Evolutionary conservation across 2,888 invertebrate genomes (phyloP).

Genomic region (Timema podura): DNA sequence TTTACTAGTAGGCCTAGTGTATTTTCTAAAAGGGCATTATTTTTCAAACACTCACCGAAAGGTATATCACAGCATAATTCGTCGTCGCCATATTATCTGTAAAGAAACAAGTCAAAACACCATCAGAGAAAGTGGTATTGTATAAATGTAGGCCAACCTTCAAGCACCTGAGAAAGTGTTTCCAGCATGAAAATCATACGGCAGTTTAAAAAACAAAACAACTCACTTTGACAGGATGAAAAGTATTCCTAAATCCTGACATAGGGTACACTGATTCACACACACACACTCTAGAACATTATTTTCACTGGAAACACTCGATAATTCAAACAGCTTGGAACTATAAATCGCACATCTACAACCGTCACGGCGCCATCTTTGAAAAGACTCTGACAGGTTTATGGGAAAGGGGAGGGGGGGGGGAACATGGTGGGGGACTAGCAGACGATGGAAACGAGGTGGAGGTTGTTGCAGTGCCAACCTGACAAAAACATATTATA

Average conservation of each 20-base stretch:
- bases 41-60: background rate
- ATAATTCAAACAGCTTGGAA: background rate
- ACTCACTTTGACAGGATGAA: slow-evolving; percentile 12
- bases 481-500: background rate
- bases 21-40: too few relatives aligned
- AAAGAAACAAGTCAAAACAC: slow-evolving; percentile 7
- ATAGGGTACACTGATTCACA: background rate
- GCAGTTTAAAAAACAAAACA: background rate
- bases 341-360: background rate
- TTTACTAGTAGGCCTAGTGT: too few relatives aligned
- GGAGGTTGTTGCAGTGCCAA: slow-evolving; percentile 8
- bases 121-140: slow-evolving; percentile 17
- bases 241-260: slow-evolving; percentile 14
- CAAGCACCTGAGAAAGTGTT: slow-evolving; percentile 3
- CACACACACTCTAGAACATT: background rate
- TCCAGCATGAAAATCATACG: background rate
- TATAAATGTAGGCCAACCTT: slow-evolving; percentile 15
- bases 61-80: slow-evolving; percentile 9
- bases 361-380: slow-evolving; percentile 7
- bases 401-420: too few relatives aligned
- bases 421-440: background rate
- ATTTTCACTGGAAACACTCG: background rate
- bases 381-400: background rate
- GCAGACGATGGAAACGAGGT: background rate
- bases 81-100: slow-evolving; percentile 13